A percentile compares a stretch with the other conserved stretches of the same genome.
These are phyloP conservation scores for Cuculus canorus DNA, from an alignment of 2,797 vertebrate genomes.

Conservation along the genomic window DNA sequence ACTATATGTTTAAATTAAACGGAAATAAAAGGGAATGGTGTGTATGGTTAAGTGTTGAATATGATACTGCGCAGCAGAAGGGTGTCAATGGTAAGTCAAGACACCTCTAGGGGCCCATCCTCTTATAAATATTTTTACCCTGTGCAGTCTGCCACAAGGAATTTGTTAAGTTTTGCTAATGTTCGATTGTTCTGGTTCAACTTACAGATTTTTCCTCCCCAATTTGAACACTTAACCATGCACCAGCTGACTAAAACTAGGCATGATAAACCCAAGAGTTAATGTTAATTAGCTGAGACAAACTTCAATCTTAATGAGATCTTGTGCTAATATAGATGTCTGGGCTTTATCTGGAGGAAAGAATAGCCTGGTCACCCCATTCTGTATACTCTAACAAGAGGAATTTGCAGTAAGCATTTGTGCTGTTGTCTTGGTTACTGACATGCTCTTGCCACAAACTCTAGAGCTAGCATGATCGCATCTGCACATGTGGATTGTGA, in stretches of 20 bases:
- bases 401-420: background rate
- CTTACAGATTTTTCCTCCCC: background rate
- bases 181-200: background rate
- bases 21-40: background rate
- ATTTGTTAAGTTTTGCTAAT: background rate
- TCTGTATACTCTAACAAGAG: background rate
- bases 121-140: background rate
- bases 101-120: background rate
- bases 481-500: background rate
- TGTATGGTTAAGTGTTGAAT: background rate
- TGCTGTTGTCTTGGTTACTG: constrained; percentile 22
- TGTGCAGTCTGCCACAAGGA: background rate
- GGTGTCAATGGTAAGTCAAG: background rate
- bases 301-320: background rate
- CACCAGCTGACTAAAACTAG: background rate
- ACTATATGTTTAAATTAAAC: background rate
- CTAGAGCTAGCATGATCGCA: background rate
- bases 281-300: constrained; percentile 1
- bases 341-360: background rate
- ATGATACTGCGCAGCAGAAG: background rate
- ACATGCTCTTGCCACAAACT: background rate
- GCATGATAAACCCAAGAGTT: background rate
- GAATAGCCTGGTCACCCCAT: background rate
- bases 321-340: background rate
- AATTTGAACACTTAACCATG: background rate